phyloP scores from a whole-genome alignment of 2,888 invertebrate genomes.

The Drosophila diplacantha region DNA sequence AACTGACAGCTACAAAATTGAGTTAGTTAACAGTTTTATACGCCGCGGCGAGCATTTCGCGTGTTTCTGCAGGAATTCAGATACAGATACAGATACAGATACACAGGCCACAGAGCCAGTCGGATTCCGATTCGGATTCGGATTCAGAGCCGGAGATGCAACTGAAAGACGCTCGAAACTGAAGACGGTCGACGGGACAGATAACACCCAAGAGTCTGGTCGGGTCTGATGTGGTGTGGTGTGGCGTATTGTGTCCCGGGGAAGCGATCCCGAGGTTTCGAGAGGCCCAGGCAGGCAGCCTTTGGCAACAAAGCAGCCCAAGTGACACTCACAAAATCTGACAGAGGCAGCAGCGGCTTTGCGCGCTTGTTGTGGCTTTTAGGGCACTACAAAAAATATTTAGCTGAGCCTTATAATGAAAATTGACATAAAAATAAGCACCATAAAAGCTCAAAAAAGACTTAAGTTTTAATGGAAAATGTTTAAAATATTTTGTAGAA shows the following conservation, averaged over 20 bases:
- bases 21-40: conserved; percentile 78
- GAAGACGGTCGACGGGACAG: conserved; percentile 67
- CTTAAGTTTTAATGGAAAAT: no score
- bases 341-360: conserved; percentile 65
- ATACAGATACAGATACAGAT: conserved; percentile 34
- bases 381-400: neutral
- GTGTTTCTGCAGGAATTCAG: conserved; percentile 55
- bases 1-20: conserved; percentile 78
- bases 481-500: neutral
- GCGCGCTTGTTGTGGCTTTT: conserved; percentile 28
- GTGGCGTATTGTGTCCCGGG: conserved; percentile 3
- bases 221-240: conserved; percentile 2
- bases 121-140: conserved; percentile 10
- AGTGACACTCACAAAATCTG: conserved; percentile 72
- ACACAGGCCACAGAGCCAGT: conserved; percentile 8
- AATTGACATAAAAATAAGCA: no score
- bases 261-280: conserved; percentile 8
- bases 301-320: conserved; percentile 53
- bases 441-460: no score
- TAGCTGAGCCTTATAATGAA: neutral
- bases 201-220: conserved; percentile 58
- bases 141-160: conserved; percentile 31
- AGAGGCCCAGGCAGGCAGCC: conserved; percentile 12
- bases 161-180: conserved; percentile 50
- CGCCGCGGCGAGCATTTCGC: conserved; percentile 75